Evolutionary conservation across 2,888 invertebrate genomes (phyloP).

Genomic region (Aphodius granarius): DNA sequence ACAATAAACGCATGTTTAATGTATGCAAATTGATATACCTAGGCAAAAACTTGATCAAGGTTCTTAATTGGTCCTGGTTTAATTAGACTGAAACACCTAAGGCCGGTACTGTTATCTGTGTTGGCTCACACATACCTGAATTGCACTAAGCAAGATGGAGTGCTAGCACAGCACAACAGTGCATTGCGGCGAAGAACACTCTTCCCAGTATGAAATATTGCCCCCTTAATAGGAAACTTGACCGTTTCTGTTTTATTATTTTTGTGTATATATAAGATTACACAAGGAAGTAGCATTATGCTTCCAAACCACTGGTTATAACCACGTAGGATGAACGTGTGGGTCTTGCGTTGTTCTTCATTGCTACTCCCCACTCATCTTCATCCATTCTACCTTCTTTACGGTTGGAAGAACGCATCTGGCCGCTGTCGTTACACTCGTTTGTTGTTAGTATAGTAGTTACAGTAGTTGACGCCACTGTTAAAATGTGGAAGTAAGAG

Average conservation of each 20-base stretch:
- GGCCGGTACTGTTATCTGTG: not conserved
- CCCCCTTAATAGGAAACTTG: constrained; percentile 31
- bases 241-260: constrained; percentile 29
- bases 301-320: not conserved
- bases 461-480: not conserved
- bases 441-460: constrained; percentile 1
- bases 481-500: not conserved
- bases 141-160: constrained; percentile 5
- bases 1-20: too few species aligned
- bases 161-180: not conserved
- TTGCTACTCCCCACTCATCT: not conserved
- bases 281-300: constrained; percentile 26
- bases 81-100: not conserved
- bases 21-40: too few species aligned
- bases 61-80: not conserved
- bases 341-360: not conserved
- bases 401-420: not conserved
- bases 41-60: too few species aligned
- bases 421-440: constrained; percentile 1
- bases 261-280: constrained; percentile 27
- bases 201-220: constrained; percentile 29
- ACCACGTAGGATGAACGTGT: not conserved
- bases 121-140: constrained; percentile 8
- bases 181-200: constrained; percentile 16
- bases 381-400: not conserved